phyloP scores from a whole-genome alignment of 2,797 vertebrate species.

The Catamblyrhynchus diadema region DNA sequence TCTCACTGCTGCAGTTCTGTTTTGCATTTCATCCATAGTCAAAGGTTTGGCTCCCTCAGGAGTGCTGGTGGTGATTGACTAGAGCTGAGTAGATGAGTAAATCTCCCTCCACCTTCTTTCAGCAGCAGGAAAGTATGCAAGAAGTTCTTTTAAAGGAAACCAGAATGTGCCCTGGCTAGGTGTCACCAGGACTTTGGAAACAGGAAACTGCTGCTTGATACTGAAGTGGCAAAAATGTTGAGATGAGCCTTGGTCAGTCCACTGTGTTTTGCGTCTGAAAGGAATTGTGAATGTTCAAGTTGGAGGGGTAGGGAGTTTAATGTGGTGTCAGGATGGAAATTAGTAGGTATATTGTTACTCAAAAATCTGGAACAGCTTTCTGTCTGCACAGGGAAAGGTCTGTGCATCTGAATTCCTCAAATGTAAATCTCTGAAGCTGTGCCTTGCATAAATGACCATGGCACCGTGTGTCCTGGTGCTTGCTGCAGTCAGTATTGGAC shows the following conservation, averaged over 20 bases:
- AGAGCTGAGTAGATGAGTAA: background rate
- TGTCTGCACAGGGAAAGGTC: background rate
- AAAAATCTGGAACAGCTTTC: background rate
- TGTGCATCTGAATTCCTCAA: background rate
- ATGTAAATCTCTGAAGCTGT: background rate
- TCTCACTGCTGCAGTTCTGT: background rate
- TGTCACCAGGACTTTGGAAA: constrained; percentile 20
- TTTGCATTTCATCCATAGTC: background rate
- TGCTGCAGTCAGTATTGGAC: background rate
- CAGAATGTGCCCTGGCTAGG: background rate
- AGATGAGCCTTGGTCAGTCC: background rate
- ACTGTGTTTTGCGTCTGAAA: background rate
- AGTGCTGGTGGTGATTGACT: background rate
- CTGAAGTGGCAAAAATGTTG: background rate
- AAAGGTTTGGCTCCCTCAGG: background rate
- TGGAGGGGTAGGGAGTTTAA: background rate
- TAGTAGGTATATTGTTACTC: background rate
- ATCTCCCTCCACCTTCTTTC: background rate
- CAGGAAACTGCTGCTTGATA: background rate
- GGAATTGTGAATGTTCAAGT: background rate
- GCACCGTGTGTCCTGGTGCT: fast-evolving
- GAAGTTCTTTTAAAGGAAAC: background rate
- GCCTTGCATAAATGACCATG: background rate
- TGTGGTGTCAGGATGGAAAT: background rate
- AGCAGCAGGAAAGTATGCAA: background rate